Evolutionary conservation across 2,888 invertebrate species (phyloP), one percentile per base, ranked within the genome.

Genomic region (Nasonovia ribisnigri): DNA sequence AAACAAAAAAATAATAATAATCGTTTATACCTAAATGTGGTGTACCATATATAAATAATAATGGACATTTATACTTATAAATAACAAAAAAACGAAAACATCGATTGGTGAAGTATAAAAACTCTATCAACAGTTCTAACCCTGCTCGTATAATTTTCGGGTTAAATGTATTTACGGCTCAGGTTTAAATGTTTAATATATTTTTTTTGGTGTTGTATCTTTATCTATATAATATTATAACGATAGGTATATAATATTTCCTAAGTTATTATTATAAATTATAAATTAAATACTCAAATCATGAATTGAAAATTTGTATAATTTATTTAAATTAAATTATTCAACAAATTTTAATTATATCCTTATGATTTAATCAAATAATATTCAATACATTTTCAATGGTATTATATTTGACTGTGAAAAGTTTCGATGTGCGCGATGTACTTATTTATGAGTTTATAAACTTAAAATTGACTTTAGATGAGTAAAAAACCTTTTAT

Each of bases 391-490:
- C 26, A 36, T 92, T 87, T 48, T 48, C 46, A 87, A n/a, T 46
- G 11, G 86, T 60, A 92, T 92, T 87, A 87, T 29, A 51, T 48
- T 36, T 11, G 67, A 51, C 26, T 26, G 51, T 51, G 51, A 51
- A 92, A 92, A 51, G 67, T 88, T 88, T 77, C 42, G 77, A 67
- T 43, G 36, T 92, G 29, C 67, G 77, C 42, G 24, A 29, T 77
- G n/a, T 92, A 67, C 51, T 87, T 92, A 87, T 92, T 67, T 88
- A 92, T 92, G 87, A 92, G 92, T 87, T 87, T 4, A 92, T 92
- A 92, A 92, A 88, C 51, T 88, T 51, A 43, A 92, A 92, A 88
- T 88, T 92, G 88, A 92, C 88, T 92, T 92, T 42, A 77, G 42
- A 46, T 20, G 51, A 87, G 48, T 92, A 48, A 91, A 77, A 36